These are phyloP conservation scores for Scaptomyza tumidula DNA, from an alignment of 2,888 invertebrate genomes.

Conservation along the genomic window DNA sequence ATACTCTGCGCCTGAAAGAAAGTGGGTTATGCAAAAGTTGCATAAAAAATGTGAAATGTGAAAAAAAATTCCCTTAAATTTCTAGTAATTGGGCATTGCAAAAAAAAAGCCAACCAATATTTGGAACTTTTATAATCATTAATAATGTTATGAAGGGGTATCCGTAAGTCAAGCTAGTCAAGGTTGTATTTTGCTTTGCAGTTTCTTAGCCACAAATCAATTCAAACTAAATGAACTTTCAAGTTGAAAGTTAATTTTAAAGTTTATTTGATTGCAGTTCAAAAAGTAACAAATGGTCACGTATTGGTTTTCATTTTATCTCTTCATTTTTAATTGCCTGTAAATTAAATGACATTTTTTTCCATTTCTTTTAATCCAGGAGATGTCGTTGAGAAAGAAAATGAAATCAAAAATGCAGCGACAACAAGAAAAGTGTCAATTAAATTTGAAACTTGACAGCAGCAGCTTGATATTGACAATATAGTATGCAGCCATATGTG, in stretches of 20 bases:
- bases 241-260: slow-evolving; percentile 53
- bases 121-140: too few species aligned
- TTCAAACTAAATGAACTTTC: slow-evolving; percentile 62
- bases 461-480: slow-evolving; percentile 33
- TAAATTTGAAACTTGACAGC: slow-evolving; percentile 77
- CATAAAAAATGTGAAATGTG: too few species aligned
- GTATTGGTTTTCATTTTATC: slow-evolving; percentile 9
- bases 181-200: neutral
- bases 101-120: too few species aligned
- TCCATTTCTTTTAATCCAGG: slow-evolving; percentile 12
- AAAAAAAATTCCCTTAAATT: too few species aligned
- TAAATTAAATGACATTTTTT: slow-evolving; percentile 4
- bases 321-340: slow-evolving; percentile 11
- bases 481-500: slow-evolving; percentile 4
- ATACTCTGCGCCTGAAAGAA: neutral
- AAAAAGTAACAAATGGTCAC: slow-evolving; percentile 27
- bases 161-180: neutral
- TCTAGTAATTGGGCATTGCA: too few species aligned
- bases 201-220: slow-evolving; percentile 50
- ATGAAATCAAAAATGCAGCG: slow-evolving; percentile 27
- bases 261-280: slow-evolving; percentile 29
- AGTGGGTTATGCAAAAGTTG: neutral
- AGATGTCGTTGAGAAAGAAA: slow-evolving; percentile 28
- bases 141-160: neutral
- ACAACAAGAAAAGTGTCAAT: slow-evolving; percentile 74